Conservation (phyloP, 2,797 vertebrate species). For the Champsocephalus gunnari region DNA sequence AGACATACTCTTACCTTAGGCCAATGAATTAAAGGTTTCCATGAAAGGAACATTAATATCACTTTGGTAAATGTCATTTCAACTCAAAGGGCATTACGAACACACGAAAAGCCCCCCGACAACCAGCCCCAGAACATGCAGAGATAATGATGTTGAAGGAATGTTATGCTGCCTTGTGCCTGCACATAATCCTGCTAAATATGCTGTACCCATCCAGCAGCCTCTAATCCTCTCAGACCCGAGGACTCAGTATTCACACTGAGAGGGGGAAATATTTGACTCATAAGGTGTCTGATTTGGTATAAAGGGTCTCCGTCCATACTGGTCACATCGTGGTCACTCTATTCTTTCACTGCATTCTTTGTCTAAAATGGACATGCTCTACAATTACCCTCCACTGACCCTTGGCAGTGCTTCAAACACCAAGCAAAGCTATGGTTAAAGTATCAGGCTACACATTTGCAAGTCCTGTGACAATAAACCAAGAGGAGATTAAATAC, state of each 20-base stretch:
- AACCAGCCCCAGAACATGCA: conserved; percentile 56
- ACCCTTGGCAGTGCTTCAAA: conserved; percentile 51
- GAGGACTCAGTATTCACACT: conserved; percentile 46
- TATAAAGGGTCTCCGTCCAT: conserved; percentile 17
- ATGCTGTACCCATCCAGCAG: conserved; percentile 70
- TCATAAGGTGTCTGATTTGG: conserved; percentile 42
- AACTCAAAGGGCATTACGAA: conserved; percentile 34
- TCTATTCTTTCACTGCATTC: conserved; percentile 49
- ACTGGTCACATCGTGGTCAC: conserved; percentile 35
- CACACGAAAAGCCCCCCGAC: conserved; percentile 18
- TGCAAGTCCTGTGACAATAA: conserved; percentile 66
- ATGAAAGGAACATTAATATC: conserved; percentile 5
- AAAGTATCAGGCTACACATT: conserved; percentile 68
- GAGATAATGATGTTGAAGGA: conserved; percentile 72
- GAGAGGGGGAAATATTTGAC: conserved; percentile 43
- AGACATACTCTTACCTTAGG: neutral
- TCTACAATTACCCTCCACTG: conserved; percentile 63
- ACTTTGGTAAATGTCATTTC: conserved; percentile 24
- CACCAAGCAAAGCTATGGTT: conserved; percentile 49
- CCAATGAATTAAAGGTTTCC: neutral
- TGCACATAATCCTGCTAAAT: conserved; percentile 79
- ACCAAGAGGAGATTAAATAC: conserved; percentile 56
- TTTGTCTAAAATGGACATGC: conserved; percentile 37
- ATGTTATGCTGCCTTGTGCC: conserved; percentile 71
- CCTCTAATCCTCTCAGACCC: conserved; percentile 69